Base-by-base conservation (phyloP, 2,888 invertebrate genomes). In the Oxyteleia sp. region DNA sequence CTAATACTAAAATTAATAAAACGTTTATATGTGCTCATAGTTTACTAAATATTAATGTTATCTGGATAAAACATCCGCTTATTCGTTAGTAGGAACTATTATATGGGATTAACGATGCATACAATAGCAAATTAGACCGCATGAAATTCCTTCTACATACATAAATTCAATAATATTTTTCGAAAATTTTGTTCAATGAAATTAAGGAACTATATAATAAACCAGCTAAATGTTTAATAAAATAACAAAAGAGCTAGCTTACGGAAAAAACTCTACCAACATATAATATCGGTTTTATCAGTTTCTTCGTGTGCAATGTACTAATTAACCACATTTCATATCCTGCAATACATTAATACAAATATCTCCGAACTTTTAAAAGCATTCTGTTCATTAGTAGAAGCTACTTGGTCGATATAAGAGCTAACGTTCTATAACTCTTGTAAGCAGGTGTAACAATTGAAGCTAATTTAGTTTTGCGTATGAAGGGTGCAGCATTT, bases 61-160 rank as follows among this genome's bases (percentile, higher is more conserved):
- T 66, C 59, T 75, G 75, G 64, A 66, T 75, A 66, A 53, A 74
- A 18, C 29, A 45, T 74, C 57, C 57, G 75, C 75, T 75, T 75
- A 26, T 71, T 53, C 53, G 35, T 63, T 49, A 57, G 66, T 75
- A 75, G 57, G 75, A 66, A 66, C 18, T 66, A 26, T 75, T 64
- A 57, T 57, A 29, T 66, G 43, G 38, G 43, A 66, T 35, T 64
- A 75, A 47, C 57, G 47, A 66, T 66, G 75, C 75, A 66, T 75
- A 75, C 57, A 75, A 75, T 75, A 75, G 59, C 38, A 59, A 38
- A 64, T 63, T 75, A 75, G 75, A 64, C 47, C 47, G 75, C 75
- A 75, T 75, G 75, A 75, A 43, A 53, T 53, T 63, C 63, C 45
- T 61, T 61, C 13, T 35, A 41, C 26, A 55, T 35, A 41, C 26